Conservation (phyloP, 2,113 vertebrate species). For the Tachuris rubrigastra region DNA sequence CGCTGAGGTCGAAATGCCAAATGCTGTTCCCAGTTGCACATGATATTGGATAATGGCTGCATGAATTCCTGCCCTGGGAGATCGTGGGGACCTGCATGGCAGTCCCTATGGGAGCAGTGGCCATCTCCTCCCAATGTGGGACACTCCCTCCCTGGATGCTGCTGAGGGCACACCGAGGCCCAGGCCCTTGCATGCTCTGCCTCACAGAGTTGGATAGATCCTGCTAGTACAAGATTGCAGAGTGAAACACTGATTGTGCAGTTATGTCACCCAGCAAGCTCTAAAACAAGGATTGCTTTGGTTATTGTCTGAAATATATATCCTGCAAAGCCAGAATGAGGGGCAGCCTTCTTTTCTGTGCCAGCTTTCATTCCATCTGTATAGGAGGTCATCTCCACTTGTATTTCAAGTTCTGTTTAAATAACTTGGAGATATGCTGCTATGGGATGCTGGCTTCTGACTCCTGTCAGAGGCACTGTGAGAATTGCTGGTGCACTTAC, state of each 20-base stretch:
- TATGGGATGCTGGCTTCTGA: not conserved
- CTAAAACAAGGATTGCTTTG: not conserved
- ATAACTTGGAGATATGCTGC: not conserved
- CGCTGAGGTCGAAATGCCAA: not conserved
- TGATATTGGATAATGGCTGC: not conserved
- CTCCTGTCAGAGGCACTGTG: not conserved
- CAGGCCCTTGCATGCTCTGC: not conserved
- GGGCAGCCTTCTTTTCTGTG: not conserved
- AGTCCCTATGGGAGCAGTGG: not conserved
- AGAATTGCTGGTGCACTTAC: not conserved
- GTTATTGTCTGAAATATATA: not conserved
- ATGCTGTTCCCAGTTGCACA: not conserved
- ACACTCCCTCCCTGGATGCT: not conserved
- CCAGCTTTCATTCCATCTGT: not conserved
- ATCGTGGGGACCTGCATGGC: rapidly evolving
- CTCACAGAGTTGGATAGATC: not conserved
- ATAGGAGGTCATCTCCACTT: not conserved
- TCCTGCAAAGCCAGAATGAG: not conserved
- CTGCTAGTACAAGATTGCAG: not conserved
- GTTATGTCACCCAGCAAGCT: not conserved
- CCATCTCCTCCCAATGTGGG: not conserved
- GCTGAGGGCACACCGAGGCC: not conserved
- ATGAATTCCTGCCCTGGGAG: not conserved
- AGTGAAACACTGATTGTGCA: rapidly evolving
- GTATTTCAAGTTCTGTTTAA: not conserved